phyloP scores from a whole-genome alignment of 2,888 invertebrate species.

The Pseudococcus viburni region DNA sequence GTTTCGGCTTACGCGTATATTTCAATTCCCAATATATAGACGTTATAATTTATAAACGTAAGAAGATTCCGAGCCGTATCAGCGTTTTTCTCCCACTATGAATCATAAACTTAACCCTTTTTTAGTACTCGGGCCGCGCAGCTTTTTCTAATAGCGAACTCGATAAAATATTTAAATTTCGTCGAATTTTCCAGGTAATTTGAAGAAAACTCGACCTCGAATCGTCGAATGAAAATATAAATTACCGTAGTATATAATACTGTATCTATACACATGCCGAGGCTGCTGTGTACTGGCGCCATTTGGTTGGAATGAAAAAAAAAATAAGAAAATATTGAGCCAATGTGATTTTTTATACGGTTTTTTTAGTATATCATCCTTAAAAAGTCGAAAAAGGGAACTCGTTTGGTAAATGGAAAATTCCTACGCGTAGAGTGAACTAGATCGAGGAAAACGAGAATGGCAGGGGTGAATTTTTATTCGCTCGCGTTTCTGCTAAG shows the following conservation, averaged over 20 bases:
- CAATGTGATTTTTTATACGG: no score
- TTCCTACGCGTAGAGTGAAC: not conserved
- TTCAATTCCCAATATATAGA: not conserved
- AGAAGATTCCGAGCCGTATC: slow-evolving; percentile 27
- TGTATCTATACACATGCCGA: no score
- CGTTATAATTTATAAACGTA: slow-evolving; percentile 39
- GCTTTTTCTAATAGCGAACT: slow-evolving; percentile 26
- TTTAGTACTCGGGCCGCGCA: not conserved
- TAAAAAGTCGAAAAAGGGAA: not conserved
- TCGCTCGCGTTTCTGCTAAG: no score
- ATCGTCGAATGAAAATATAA: not conserved
- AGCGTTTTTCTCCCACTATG: slow-evolving; percentile 5
- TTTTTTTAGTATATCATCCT: no score
- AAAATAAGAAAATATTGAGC: no score
- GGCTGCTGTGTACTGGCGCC: no score
- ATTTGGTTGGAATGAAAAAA: no score
- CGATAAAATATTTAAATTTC: slow-evolving; percentile 47
- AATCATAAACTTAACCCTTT: slow-evolving; percentile 39
- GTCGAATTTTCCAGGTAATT: slow-evolving; percentile 38
- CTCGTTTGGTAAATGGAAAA: not conserved
- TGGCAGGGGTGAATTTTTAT: no score
- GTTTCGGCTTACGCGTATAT: slow-evolving; percentile 32
- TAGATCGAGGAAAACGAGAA: no score
- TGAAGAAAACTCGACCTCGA: slow-evolving; percentile 16
- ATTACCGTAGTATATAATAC: slow-evolving; percentile 1